These are phyloP conservation scores for Chaetogeoica ovagalla DNA, from an alignment of 2,888 invertebrate species.

Conservation along the genomic window DNA sequence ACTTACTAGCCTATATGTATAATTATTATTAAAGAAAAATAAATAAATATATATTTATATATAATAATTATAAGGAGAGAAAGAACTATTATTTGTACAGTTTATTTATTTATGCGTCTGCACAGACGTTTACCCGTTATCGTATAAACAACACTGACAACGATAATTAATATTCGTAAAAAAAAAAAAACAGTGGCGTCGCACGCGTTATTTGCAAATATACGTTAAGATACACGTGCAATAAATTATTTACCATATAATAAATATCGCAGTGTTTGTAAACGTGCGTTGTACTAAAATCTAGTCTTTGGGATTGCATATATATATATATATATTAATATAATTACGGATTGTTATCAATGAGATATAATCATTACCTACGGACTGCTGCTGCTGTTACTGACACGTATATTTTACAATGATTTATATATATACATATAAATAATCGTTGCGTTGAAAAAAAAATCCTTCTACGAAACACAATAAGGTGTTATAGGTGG, in stretches of 20 bases:
- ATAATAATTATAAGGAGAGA: too few relatives aligned
- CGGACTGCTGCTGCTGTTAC: background rate
- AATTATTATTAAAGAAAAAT: too few relatives aligned
- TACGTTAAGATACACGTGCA: background rate
- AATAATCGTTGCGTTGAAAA: background rate
- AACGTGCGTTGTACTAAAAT: background rate
- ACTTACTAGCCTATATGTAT: too few relatives aligned
- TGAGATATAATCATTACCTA: constrained; percentile 2
- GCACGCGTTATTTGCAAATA: background rate
- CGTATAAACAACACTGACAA: background rate
- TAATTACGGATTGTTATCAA: background rate
- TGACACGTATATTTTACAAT: constrained; percentile 10
- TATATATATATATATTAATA: too few relatives aligned
- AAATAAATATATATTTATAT: too few relatives aligned
- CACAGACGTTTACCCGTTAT: too few relatives aligned
- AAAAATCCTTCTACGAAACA: too few relatives aligned
- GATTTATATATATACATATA: background rate
- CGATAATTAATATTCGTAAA: constrained; percentile 1
- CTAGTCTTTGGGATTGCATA: background rate
- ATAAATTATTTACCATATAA: constrained; percentile 9
- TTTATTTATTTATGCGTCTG: too few relatives aligned
- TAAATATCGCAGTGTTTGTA: background rate
- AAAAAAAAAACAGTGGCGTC: constrained; percentile 2
- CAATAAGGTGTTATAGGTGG: background rate
- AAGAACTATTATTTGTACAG: too few relatives aligned